Conservation (phyloP, 1,140 invertebrate genomes). For the Drosophila malerkotliana region DNA sequence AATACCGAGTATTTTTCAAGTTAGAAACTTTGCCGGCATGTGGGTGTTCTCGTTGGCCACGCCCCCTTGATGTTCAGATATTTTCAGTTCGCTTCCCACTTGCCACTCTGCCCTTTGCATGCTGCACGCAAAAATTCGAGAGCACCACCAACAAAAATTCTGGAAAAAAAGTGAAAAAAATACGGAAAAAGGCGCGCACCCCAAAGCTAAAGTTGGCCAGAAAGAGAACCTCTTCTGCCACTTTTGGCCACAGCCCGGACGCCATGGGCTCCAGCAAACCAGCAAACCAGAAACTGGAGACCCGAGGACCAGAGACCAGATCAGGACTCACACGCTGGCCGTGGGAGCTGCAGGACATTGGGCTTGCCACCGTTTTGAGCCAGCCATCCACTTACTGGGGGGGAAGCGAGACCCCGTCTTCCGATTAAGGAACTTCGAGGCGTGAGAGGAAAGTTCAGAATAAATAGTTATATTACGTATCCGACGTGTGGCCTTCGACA, state of each 20-base stretch:
- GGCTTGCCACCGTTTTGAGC: slow-evolving; percentile 22
- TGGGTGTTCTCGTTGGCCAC: slow-evolving; percentile 8
- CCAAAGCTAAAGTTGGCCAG: slow-evolving; percentile 3
- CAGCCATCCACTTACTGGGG: slow-evolving; percentile 39
- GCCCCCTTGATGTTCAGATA: slow-evolving; percentile 28
- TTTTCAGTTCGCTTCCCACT: slow-evolving; percentile 32
- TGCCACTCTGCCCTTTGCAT: slow-evolving; percentile 37
- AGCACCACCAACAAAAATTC: not conserved
- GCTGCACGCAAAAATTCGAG: slow-evolving; percentile 37
- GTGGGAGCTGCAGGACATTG: slow-evolving; percentile 14
- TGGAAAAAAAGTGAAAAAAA: not conserved
- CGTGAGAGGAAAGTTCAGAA: not conserved
- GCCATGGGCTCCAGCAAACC: slow-evolving; percentile 1
- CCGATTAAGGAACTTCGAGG: not conserved
- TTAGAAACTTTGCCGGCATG: slow-evolving; percentile 21
- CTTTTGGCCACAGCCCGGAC: not conserved
- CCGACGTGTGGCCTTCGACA: slow-evolving; percentile 2
- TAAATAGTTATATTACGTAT: slow-evolving; percentile 18
- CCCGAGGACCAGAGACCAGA: slow-evolving; percentile 12
- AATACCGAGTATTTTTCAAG: slow-evolving; percentile 5
- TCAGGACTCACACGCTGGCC: slow-evolving; percentile 3
- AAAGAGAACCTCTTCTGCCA: slow-evolving; percentile 2
- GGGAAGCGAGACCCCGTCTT: slow-evolving; percentile 12
- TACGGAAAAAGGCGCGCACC: slow-evolving; percentile 4
- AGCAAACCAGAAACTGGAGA: slow-evolving; percentile 6